Conservation (phyloP, 2,113 vertebrate genomes). For the Indicator indicator region DNA sequence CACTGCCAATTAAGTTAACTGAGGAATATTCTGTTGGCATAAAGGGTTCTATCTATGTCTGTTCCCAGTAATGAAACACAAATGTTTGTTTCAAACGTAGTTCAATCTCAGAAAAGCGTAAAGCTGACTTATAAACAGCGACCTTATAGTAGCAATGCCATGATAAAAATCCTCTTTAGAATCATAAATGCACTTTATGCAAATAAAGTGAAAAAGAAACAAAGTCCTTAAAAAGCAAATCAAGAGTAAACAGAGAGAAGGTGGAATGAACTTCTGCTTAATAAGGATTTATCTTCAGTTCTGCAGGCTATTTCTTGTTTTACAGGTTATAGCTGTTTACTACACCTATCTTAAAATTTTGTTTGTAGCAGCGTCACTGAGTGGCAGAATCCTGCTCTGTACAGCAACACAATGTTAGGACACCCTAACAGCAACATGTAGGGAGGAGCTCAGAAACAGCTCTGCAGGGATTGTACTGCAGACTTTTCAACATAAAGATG, state of each 20-base stretch:
- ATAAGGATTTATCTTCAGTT: background rate
- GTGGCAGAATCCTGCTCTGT: background rate
- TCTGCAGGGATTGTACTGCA: background rate
- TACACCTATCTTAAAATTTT: background rate
- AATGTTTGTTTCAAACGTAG: background rate
- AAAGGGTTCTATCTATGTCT: background rate
- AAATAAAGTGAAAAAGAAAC: background rate
- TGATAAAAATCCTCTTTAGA: background rate
- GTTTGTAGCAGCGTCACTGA: background rate
- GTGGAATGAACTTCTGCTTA: background rate
- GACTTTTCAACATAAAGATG: background rate
- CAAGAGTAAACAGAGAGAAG: background rate
- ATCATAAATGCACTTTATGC: background rate
- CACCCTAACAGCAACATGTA: background rate
- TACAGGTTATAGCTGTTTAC: background rate
- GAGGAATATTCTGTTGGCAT: background rate
- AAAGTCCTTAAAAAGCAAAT: background rate
- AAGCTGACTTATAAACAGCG: background rate
- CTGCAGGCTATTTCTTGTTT: background rate
- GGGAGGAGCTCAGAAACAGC: background rate
- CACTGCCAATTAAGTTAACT: background rate
- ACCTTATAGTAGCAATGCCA: background rate
- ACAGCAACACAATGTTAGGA: background rate
- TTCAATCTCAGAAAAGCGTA: background rate
- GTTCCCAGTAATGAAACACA: background rate